Evolutionary conservation across 2,888 invertebrate genomes (phyloP).

Genomic region (Dryocosmus kuriphilus): DNA sequence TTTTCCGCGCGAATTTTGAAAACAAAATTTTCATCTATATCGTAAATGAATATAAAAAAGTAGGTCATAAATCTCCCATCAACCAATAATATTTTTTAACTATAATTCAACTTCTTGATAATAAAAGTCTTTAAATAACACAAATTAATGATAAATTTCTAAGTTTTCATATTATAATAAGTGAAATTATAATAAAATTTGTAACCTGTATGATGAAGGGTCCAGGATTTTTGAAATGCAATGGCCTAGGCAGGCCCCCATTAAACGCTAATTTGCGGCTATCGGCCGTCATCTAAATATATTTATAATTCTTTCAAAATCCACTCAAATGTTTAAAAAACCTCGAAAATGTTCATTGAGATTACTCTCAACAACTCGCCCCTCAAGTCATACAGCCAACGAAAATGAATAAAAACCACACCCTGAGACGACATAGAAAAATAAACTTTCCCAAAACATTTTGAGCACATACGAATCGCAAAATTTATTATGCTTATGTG

Average conservation of each 20-base stretch:
- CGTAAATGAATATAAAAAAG: not conserved
- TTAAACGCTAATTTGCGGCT: slow-evolving; percentile 13
- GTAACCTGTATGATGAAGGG: slow-evolving; percentile 24
- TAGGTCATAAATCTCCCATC: not conserved
- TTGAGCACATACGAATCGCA: not conserved
- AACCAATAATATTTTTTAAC: not conserved
- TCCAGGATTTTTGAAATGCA: slow-evolving; percentile 38
- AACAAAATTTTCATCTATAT: not conserved
- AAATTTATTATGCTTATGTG: not conserved
- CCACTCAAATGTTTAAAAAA: not conserved
- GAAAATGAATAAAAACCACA: slow-evolving; percentile 33
- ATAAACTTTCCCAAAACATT: not conserved
- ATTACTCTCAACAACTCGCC: not conserved
- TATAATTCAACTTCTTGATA: not conserved
- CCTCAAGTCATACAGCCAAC: not conserved
- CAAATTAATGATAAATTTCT: not conserved
- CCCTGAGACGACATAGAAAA: slow-evolving; percentile 20
- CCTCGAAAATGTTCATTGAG: not conserved
- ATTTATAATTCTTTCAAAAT: not conserved
- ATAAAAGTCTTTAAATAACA: not conserved
- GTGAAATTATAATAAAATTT: too few species aligned
- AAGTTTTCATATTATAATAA: not conserved
- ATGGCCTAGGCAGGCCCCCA: slow-evolving; percentile 36
- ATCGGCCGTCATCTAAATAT: slow-evolving; percentile 38
- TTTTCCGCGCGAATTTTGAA: not conserved